phyloP scores from a whole-genome alignment of 2,888 invertebrate species.

The Malacosoma neustria region DNA sequence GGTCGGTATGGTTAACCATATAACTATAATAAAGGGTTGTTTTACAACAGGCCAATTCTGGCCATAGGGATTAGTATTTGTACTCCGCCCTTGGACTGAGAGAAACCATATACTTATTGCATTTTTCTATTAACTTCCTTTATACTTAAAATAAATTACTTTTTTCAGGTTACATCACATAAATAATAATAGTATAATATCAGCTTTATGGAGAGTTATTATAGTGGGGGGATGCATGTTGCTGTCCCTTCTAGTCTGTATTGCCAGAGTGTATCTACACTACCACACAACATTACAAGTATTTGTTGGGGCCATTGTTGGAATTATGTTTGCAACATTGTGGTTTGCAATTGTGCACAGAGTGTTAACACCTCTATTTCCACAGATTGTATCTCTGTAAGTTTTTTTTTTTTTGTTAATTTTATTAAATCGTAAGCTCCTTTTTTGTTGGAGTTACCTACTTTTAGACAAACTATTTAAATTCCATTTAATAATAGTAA shows the following conservation, averaged over 20 bases:
- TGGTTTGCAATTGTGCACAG: slow-evolving; percentile 90
- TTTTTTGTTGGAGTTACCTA: too few species aligned
- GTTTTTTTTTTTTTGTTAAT: slow-evolving; percentile 30
- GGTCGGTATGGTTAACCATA: too few species aligned
- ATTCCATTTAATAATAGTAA: too few species aligned
- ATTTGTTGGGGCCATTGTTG: slow-evolving; percentile 83
- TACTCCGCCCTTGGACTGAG: too few species aligned
- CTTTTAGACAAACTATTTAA: too few species aligned
- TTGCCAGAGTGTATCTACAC: slow-evolving; percentile 87
- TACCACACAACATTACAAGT: slow-evolving; percentile 92
- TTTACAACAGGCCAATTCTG: too few species aligned
- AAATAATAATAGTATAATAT: slow-evolving; percentile 85
- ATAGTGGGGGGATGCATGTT: slow-evolving; percentile 77
- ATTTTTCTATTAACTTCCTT: too few species aligned
- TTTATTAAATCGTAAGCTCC: too few species aligned
- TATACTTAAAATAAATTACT: too few species aligned
- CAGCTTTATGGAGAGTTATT: slow-evolving; percentile 81
- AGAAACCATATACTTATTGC: too few species aligned
- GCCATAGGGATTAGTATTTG: too few species aligned
- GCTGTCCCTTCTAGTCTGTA: slow-evolving; percentile 76
- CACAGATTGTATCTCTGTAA: slow-evolving; percentile 89
- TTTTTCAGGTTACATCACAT: slow-evolving; percentile 88
- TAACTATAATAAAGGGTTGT: too few species aligned
- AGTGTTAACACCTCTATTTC: slow-evolving; percentile 89
- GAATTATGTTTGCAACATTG: slow-evolving; percentile 81